A percentile compares a stretch with the other conserved stretches of the same genome.
phyloP scores from a whole-genome alignment of 2,113 vertebrate species.

The Daphoenositta chrysoptera region DNA sequence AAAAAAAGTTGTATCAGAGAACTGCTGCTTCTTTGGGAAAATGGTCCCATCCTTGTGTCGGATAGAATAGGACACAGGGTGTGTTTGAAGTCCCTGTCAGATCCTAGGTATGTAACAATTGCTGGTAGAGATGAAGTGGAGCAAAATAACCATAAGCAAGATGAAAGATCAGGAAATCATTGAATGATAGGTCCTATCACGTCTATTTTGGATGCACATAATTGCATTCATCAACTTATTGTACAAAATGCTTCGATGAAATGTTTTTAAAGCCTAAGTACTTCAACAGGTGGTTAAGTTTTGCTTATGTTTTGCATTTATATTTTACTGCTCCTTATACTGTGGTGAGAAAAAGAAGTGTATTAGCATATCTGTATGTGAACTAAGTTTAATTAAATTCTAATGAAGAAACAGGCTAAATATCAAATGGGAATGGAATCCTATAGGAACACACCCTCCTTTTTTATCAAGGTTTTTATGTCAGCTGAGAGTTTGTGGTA shows the following conservation, averaged over 20 bases:
- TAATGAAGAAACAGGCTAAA: slow-evolving; percentile 16
- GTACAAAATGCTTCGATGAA: not conserved
- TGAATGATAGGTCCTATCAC: not conserved
- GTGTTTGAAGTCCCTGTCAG: not conserved
- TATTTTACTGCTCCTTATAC: slow-evolving; percentile 9
- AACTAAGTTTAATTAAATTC: slow-evolving; percentile 5
- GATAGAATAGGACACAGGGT: not conserved
- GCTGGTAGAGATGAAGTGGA: not conserved
- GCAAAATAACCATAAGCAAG: not conserved
- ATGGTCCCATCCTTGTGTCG: not conserved
- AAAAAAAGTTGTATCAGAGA: not conserved
- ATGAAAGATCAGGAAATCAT: not conserved
- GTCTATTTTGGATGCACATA: not conserved
- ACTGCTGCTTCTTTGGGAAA: not conserved
- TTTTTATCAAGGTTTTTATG: not conserved
- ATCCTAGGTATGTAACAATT: not conserved
- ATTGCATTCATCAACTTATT: not conserved
- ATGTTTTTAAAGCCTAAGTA: not conserved
- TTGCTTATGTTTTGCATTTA: slow-evolving; percentile 10
- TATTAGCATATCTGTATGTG: slow-evolving; percentile 8
- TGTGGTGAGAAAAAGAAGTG: not conserved
- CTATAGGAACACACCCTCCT: not conserved
- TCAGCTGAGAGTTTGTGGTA: not conserved
- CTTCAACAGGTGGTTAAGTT: not conserved
- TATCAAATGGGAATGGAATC: not conserved